phyloP scores from a whole-genome alignment of 1,140 invertebrate species.

The Eufriesea mexicana region DNA sequence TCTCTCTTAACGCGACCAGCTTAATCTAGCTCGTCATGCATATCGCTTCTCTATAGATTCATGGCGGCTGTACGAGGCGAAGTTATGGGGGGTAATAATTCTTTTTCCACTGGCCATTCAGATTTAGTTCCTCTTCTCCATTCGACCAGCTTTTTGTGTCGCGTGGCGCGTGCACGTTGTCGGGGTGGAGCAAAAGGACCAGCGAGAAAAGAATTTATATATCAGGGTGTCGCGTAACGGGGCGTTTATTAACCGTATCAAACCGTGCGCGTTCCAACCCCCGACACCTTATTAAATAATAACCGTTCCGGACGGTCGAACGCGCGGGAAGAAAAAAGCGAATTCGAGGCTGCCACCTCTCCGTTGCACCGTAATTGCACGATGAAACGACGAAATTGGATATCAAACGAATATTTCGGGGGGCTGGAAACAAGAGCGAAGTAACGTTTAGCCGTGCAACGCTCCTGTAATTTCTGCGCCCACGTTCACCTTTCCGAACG shows the following conservation, averaged over 20 bases:
- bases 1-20: slow-evolving; percentile 33
- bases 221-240: slow-evolving; percentile 10
- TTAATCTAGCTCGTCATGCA: slow-evolving; percentile 45
- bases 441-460: slow-evolving; percentile 20
- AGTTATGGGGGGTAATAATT: slow-evolving; percentile 48
- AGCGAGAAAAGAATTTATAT: neutral
- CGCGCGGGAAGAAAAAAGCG: slow-evolving; percentile 26
- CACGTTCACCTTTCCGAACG: slow-evolving; percentile 23
- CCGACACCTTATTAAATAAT: slow-evolving; percentile 51
- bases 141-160: slow-evolving; percentile 30
- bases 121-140: slow-evolving; percentile 25
- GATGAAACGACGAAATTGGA: slow-evolving; percentile 11
- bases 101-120: slow-evolving; percentile 38
- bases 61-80: slow-evolving; percentile 6
- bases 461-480: slow-evolving; percentile 46
- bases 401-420: slow-evolving; percentile 15
- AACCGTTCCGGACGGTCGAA: slow-evolving; percentile 32
- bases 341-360: neutral
- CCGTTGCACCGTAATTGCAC: neutral
- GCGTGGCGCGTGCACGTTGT: slow-evolving; percentile 20
- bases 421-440: neutral
- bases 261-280: slow-evolving; percentile 10
- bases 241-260: slow-evolving; percentile 60
- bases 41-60: slow-evolving; percentile 26
- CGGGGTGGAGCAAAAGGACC: neutral